Evolutionary conservation across 2,113 vertebrate genomes (phyloP).

Genomic region (Zootoca vivipara): DNA sequence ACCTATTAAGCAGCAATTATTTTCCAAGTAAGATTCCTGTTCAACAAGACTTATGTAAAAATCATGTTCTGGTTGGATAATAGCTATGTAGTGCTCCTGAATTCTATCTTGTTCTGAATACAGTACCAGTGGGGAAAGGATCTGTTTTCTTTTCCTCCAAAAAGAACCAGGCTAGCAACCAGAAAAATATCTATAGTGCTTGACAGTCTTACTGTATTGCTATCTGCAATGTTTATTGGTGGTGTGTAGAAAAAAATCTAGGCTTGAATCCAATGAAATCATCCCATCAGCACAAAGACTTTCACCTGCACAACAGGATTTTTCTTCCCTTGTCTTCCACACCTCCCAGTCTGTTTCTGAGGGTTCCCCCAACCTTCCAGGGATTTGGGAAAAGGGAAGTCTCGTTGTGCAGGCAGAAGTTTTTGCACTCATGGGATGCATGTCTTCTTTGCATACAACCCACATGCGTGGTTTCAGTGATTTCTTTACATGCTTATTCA

Average conservation of each 20-base stretch:
- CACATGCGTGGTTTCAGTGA: too few relatives aligned
- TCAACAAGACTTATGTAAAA: not conserved
- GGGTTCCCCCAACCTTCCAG: too few relatives aligned
- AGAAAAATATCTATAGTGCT: not conserved
- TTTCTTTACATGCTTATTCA: not conserved
- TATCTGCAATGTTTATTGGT: not conserved
- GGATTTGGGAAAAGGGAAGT: too few relatives aligned
- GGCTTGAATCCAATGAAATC: not conserved
- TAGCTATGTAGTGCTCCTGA: not conserved
- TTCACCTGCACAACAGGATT: not conserved
- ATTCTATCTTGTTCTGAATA: not conserved
- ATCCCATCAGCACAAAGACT: not conserved
- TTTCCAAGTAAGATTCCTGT: not conserved
- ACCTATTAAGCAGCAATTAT: not conserved
- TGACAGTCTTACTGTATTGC: not conserved
- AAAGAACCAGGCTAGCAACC: not conserved
- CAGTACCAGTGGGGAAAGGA: not conserved
- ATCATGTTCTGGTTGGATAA: not conserved
- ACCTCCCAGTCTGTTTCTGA: too few relatives aligned
- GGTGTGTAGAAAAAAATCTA: too few relatives aligned
- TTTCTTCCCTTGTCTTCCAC: not conserved
- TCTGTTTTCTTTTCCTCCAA: not conserved
- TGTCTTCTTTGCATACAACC: too few relatives aligned
- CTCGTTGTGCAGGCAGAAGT: too few relatives aligned
- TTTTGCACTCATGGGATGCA: too few relatives aligned